Base-by-base conservation (phyloP, 2,113 vertebrate genomes). In the Rattus rattus region DNA sequence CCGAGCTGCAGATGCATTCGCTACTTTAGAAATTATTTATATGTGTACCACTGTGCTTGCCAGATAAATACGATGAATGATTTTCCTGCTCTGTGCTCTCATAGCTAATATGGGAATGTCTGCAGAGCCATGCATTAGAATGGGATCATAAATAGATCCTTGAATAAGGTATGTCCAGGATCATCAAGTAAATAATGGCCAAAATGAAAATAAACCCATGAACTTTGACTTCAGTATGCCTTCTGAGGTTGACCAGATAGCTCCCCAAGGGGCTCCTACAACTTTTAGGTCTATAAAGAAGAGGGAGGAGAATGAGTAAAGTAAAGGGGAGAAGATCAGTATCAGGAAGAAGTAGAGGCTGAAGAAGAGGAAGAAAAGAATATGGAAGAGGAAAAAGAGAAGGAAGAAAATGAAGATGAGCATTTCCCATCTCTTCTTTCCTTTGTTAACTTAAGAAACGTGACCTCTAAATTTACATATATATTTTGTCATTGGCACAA, bases 381-480 rank as follows among this genome's bases (percentile, higher is more conserved):
- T 49, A 12, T 49, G 9, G 19, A 26, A 49, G 6, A 61, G 19
- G 19, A 76, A 22, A 24, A 75, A 9, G 16, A 13, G 26, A 33
- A 69, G 19, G n/a, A 39, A 39, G n/a, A 67, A 47, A 19, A 52
- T 67, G 30, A n/a, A 17, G 24, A 7, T 73, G 8, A 22, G 16
- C 80, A 12, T 3, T 30, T 0, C 49, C 61, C 88, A 76, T 43
- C 5, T 20, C 43, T 5, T 13, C 86, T 88, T 67, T 77, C 36
- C 5, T 94, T 73, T 91, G 43, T 90, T 93, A 70, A 94, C 52
- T 91, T 22, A 67, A 63, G 10, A 17, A 77, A 52, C 33, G 80
- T 36, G 28, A 93, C 39, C n/a, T 39, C 59, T 89, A 12, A 30
- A 90, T 79, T 92, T 13, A 11, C 59, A 2, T 9, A 26, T 43